Evolutionary conservation across 2,113 vertebrate genomes (phyloP), one percentile per base, ranked within the genome.

Genomic region (Saimiri boliviensis): DNA sequence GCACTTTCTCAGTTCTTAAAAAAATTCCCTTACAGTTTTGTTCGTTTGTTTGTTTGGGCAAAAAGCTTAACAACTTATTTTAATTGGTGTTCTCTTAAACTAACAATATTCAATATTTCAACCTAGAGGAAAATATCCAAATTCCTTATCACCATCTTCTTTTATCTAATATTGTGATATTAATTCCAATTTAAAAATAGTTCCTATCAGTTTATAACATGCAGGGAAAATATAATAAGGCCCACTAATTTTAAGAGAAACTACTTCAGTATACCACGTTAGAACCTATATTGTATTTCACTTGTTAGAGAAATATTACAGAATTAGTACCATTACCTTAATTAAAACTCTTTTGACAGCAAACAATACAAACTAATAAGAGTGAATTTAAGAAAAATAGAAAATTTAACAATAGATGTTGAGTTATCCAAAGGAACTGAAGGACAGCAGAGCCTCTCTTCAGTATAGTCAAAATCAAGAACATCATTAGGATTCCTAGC

Each of bases 131-230:
- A 86, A 89, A 66, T 11, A 91, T 71, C 1, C 17, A 84, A 30
- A 42, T 63, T 76, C 3, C 42, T 11, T 63, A 32, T 19, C 58
- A 68, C 5, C 70, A 52, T 87, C 77, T 66, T 68, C 17, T 10
- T 88, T 79, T 93, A 10, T 86, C 16, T 93, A 86, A 45, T 54
- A 79, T 42, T 93, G 1, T 93, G 73, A 63, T 40, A 94, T 6
- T 79, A 88, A 96, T 92, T 81, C 40, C 47, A 95, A 63, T n/a
- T 81, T 70, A 1, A 93, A 88, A 93, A 90, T 82, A 42, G 35
- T 88, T 88, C 73, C 0, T 77, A 40, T 47, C 14, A 20, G 23
- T 58, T 56, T 74, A 8, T 87, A 91, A 37, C 35, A 42, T 82
- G 17, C 8, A 40, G 11, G 42, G 16, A 73, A 95, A 86, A 90